Evolutionary conservation across 2,113 vertebrate genomes (phyloP), one percentile per base, ranked within the genome.

Genomic region (Chaenocephalus aceratus): DNA sequence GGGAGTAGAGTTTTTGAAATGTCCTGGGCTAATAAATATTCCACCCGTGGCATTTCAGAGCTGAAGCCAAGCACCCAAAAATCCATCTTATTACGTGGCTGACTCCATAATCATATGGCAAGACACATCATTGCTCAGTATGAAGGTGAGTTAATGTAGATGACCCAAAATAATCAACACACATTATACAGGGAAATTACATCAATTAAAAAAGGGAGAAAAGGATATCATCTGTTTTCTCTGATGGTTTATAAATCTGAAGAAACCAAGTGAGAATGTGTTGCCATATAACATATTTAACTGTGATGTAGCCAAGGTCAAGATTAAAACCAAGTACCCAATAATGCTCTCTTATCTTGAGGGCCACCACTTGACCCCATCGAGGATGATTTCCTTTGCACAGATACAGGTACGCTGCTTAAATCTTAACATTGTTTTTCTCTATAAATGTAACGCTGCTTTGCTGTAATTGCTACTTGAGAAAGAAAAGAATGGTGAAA

Each of bases 1-100:
- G 10, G 12, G 61, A 74, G 64, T n/a, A 6, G 69, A 79, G 46
- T 78, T 86, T 77, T 54, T 51, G 30, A 81, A 88, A 75, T 45
- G 48, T 64, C 60, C 45, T 34, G 23, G 8, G 45, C 56, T 75
- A 3, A 86, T 83, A 80, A 77, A 82, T 84, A 85, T 76, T 80
- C 67, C 79, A 61, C 51, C 4, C 8, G 61, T 87, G 89, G 86
- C 89, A 91, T 91, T 92, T 89, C 65, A 65, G 16, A 65, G 66
- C 36, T 46, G 74, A 81, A 57, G 23, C 64, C 51, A 13, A 49
- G 30, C 44, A 61, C 51, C 77, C 44, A 6, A 62, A 78, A 81
- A 81, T 79, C 52, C 10, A 81, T 89, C 46, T 59, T 56, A 75
- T 82, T 68, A 74, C n/a, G 36, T 41, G 73, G 26, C 68, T 21